Conservation (phyloP, 2,888 invertebrate genomes). For the Cheilosia grossa region DNA sequence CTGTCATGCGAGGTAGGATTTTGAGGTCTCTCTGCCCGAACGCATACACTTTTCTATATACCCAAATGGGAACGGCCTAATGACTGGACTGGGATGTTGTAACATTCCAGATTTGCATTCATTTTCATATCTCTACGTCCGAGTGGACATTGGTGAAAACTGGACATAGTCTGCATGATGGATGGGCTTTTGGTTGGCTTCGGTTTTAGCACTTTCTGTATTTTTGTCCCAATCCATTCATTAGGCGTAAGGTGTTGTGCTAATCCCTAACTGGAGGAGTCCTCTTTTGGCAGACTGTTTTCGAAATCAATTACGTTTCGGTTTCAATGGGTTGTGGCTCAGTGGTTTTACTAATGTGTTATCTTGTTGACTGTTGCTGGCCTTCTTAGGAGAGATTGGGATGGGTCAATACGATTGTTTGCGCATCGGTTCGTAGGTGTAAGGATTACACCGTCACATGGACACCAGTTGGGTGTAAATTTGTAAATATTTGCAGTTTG, state of each 20-base stretch:
- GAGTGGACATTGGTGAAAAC: conserved; percentile 24
- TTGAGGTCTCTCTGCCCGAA: not conserved
- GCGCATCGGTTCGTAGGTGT: not conserved
- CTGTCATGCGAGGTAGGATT: conserved; percentile 34
- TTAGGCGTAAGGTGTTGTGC: not conserved
- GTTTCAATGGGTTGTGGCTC: not conserved
- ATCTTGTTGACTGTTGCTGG: not conserved
- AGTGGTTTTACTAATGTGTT: not conserved
- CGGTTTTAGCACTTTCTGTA: not conserved
- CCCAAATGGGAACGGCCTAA: conserved; percentile 23
- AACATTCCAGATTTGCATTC: conserved; percentile 18
- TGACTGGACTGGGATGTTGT: conserved; percentile 13
- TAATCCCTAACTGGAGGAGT: not conserved
- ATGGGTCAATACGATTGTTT: not conserved
- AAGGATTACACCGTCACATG: too few relatives aligned
- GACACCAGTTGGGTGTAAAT: too few relatives aligned
- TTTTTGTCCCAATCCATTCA: too few relatives aligned
- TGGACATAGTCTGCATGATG: conserved; percentile 33
- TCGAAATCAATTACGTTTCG: conserved; percentile 18
- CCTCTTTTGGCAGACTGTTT: conserved; percentile 9
- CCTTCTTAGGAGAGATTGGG: not conserved
- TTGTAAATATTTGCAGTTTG: too few relatives aligned
- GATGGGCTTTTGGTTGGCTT: conserved; percentile 53
- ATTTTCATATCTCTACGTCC: conserved; percentile 6
- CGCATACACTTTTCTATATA: not conserved